These are phyloP conservation scores for Hemaris fuciformis DNA, from an alignment of 2,888 invertebrate species.

Conservation along the genomic window DNA sequence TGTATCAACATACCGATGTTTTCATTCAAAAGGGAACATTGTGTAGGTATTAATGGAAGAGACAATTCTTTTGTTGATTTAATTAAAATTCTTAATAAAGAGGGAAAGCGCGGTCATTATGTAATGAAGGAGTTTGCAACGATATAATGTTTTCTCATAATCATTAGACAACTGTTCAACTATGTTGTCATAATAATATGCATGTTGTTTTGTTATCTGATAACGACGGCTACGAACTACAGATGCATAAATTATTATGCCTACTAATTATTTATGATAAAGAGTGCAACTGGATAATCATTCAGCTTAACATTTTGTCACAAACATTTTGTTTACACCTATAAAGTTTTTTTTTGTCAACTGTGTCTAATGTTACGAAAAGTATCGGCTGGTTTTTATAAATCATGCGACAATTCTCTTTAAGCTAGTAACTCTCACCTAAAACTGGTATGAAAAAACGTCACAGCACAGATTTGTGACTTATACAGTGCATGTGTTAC, in stretches of 20 bases:
- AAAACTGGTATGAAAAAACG: neutral
- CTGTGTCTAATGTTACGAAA: neutral
- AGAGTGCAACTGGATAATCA: neutral
- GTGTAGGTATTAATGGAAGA: neutral
- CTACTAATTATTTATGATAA: neutral
- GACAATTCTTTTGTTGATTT: neutral
- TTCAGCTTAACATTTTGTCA: neutral
- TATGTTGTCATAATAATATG: neutral
- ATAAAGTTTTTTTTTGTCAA: neutral
- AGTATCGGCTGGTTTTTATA: too few relatives aligned
- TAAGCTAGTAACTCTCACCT: neutral
- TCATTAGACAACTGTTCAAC: neutral
- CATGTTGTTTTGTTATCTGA: neutral
- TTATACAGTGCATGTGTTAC: neutral
- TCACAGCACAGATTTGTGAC: neutral
- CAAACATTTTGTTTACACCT: neutral
- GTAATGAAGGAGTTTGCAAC: neutral
- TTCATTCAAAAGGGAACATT: neutral
- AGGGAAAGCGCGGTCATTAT: neutral
- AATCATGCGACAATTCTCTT: neutral
- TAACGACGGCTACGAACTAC: neutral
- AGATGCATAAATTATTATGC: neutral
- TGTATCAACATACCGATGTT: neutral
- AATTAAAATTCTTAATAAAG: neutral
- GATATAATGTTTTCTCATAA: neutral